Evolutionary conservation across 1,140 invertebrate species (phyloP).

Genomic region (Brachionus plicatilis): DNA sequence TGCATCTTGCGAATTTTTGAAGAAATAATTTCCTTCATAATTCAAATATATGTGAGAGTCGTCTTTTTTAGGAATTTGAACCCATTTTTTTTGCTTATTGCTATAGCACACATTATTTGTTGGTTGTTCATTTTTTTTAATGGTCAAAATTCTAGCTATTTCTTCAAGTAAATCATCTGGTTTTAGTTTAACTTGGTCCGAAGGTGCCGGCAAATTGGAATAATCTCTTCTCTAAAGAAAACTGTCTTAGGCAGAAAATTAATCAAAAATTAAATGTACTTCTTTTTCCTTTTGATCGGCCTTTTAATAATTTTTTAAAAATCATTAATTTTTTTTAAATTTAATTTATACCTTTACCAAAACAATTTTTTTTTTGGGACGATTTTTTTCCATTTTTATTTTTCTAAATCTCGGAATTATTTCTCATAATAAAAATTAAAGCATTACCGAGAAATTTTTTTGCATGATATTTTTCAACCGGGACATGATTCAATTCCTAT

Average conservation of each 20-base stretch:
- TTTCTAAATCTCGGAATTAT: neutral
- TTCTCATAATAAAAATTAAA: neutral
- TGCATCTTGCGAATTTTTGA: conserved; percentile 56
- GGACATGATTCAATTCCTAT: neutral
- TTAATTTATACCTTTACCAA: neutral
- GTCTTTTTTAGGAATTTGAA: conserved; percentile 51
- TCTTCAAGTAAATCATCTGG: conserved; percentile 70
- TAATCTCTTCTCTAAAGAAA: neutral
- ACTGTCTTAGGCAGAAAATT: neutral
- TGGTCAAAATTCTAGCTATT: conserved; percentile 67
- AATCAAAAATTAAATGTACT: neutral
- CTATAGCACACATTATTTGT: conserved; percentile 55
- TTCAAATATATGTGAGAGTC: conserved; percentile 55
- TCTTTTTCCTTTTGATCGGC: neutral
- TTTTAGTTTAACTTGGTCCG: neutral
- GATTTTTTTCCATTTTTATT: neutral
- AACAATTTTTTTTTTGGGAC: neutral
- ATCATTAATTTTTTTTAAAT: neutral
- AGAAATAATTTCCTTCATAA: conserved; percentile 55
- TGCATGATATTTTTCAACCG: neutral
- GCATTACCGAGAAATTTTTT: neutral
- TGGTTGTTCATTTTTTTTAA: conserved; percentile 65
- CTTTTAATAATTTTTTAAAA: neutral
- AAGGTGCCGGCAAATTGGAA: neutral
- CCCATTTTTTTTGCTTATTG: conserved; percentile 50